phyloP scores from a whole-genome alignment of 2,888 invertebrate species.

The Limnephilus rhombicus region DNA sequence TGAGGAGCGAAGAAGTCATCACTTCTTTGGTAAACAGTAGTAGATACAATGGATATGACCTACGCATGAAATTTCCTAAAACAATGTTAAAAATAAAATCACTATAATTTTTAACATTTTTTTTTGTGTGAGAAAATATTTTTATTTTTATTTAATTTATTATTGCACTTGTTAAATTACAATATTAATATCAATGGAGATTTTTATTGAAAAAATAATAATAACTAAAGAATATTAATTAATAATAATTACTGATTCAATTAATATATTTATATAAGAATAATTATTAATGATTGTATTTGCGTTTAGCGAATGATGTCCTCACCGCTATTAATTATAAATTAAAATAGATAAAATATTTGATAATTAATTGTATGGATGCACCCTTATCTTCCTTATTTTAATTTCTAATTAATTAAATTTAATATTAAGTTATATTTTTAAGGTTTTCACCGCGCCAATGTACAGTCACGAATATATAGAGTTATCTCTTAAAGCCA shows the following conservation, averaged over 20 bases:
- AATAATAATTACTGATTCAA: constrained; percentile 18
- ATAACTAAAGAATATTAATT: neutral
- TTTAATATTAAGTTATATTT: neutral
- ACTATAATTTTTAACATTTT: neutral
- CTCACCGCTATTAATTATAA: constrained; percentile 13
- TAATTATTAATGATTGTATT: neutral
- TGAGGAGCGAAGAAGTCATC: neutral
- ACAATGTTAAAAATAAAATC: neutral
- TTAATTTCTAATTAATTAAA: constrained; percentile 37
- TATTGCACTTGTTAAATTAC: constrained; percentile 18
- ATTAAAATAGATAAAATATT: neutral
- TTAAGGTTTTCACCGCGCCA: neutral
- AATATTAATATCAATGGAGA: neutral
- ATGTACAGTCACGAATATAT: neutral
- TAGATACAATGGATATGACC: neutral
- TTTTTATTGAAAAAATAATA: neutral
- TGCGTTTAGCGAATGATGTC: neutral
- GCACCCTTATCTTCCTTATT: neutral
- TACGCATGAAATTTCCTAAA: neutral
- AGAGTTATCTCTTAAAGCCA: constrained; percentile 63
- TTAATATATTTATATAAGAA: neutral
- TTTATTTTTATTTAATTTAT: constrained; percentile 13
- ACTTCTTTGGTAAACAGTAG: neutral
- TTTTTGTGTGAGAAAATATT: neutral
- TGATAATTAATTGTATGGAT: neutral